phyloP scores from a whole-genome alignment of 2,888 invertebrate genomes.

The Volucella inanis region DNA sequence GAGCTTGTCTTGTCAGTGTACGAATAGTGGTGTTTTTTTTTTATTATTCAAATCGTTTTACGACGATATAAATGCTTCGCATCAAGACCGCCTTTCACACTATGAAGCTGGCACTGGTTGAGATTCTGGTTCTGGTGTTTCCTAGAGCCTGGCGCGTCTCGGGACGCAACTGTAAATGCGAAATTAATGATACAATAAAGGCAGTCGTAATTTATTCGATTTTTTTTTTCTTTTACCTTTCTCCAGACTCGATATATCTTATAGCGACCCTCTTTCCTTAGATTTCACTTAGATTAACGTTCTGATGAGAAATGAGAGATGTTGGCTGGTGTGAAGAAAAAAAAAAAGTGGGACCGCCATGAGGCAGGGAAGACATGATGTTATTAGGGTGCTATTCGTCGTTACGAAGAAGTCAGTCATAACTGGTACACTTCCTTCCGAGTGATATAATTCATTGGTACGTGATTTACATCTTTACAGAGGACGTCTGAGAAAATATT shows the following conservation, averaged over 20 bases:
- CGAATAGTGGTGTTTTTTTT: slow-evolving; percentile 16
- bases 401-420: slow-evolving; percentile 55
- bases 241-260: slow-evolving; percentile 2
- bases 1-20: slow-evolving; percentile 19
- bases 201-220: slow-evolving; percentile 56
- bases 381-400: slow-evolving; percentile 42
- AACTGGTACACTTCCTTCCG: slow-evolving; percentile 66
- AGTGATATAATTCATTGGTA: slow-evolving; percentile 58
- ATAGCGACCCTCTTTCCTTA: slow-evolving; percentile 4
- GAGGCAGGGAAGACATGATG: not conserved
- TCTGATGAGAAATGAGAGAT: slow-evolving; percentile 6
- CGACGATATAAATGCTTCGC: slow-evolving; percentile 24
- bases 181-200: slow-evolving; percentile 66
- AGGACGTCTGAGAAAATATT: slow-evolving; percentile 20
- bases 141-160: slow-evolving; percentile 34
- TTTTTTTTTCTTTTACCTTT: slow-evolving; percentile 9
- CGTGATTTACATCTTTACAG: slow-evolving; percentile 54
- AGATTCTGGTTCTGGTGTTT: not conserved
- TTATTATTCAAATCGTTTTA: slow-evolving; percentile 15
- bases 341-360: not conserved
- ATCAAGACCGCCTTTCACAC: not conserved
- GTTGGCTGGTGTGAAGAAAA: not conserved
- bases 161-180: slow-evolving; percentile 54
- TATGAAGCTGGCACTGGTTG: not conserved
- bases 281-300: slow-evolving; percentile 37